Conservation (phyloP, 2,888 invertebrate genomes). For the Monoplex corrugatus region DNA sequence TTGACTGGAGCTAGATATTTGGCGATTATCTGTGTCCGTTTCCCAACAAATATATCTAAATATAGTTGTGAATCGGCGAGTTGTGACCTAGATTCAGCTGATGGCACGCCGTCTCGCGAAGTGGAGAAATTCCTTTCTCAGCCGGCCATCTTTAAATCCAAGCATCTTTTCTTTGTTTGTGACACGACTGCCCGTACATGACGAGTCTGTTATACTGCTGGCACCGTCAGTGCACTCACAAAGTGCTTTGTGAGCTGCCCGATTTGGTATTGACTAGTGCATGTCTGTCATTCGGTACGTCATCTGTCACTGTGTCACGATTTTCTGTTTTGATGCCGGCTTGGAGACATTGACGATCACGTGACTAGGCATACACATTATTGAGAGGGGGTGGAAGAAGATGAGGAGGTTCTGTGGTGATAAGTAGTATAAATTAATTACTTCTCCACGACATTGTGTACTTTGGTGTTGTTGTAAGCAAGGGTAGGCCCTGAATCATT, state of each 20-base stretch:
- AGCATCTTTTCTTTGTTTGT: constrained; percentile 43
- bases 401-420: too few relatives aligned
- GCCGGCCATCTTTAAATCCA: constrained; percentile 44
- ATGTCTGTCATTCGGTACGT: constrained; percentile 36
- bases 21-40: too few relatives aligned
- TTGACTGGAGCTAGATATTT: too few relatives aligned
- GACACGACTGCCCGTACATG: neutral
- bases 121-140: constrained; percentile 31
- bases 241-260: neutral
- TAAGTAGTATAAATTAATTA: too few relatives aligned
- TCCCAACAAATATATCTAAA: too few relatives aligned
- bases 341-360: constrained; percentile 27
- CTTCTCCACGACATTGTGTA: too few relatives aligned
- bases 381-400: too few relatives aligned
- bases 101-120: constrained; percentile 38
- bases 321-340: constrained; percentile 24
- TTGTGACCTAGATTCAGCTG: constrained; percentile 38
- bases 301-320: constrained; percentile 40
- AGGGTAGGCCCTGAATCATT: too few relatives aligned
- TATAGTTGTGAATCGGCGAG: constrained; percentile 32
- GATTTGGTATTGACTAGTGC: neutral
- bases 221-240: neutral
- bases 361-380: too few relatives aligned
- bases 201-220: neutral
- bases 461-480: too few relatives aligned